Evolutionary conservation across 1,140 invertebrate species (phyloP).

Genomic region (Lepidurus couesii): DNA sequence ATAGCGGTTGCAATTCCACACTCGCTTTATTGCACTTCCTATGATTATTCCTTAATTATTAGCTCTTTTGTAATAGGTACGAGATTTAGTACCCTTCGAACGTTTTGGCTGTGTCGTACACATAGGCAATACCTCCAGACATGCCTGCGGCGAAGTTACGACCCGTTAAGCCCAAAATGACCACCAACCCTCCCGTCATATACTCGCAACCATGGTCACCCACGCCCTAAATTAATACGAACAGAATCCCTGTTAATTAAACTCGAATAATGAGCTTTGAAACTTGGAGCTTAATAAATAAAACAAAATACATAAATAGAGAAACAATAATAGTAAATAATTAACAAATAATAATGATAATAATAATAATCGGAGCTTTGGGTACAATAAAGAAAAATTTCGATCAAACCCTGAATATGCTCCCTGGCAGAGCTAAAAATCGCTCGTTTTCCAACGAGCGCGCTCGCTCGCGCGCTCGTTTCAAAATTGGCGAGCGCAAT

Average conservation of each 20-base stretch:
- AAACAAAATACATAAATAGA: too few species aligned
- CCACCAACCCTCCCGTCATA: conserved; percentile 91
- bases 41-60: neutral
- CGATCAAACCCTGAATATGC: too few species aligned
- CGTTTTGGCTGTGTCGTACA: conserved; percentile 76
- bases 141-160: conserved; percentile 98
- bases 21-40: conserved; percentile 78
- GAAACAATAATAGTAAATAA: too few species aligned
- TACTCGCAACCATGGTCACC: conserved; percentile 99
- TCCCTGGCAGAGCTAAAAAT: too few species aligned
- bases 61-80: neutral
- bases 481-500: too few species aligned
- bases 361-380: too few species aligned
- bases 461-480: too few species aligned
- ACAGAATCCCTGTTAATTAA: neutral
- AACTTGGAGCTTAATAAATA: neutral
- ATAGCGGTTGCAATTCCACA: conserved; percentile 78
- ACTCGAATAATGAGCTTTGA: neutral
- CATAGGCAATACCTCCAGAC: conserved; percentile 95
- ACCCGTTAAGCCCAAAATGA: conserved; percentile 90
- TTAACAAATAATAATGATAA: too few species aligned
- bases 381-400: too few species aligned
- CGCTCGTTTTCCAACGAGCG: too few species aligned
- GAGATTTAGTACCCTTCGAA: neutral
- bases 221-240: conserved; percentile 65